phyloP scores from a whole-genome alignment of 1,140 invertebrate species.

The Drosophila biarmipes region DNA sequence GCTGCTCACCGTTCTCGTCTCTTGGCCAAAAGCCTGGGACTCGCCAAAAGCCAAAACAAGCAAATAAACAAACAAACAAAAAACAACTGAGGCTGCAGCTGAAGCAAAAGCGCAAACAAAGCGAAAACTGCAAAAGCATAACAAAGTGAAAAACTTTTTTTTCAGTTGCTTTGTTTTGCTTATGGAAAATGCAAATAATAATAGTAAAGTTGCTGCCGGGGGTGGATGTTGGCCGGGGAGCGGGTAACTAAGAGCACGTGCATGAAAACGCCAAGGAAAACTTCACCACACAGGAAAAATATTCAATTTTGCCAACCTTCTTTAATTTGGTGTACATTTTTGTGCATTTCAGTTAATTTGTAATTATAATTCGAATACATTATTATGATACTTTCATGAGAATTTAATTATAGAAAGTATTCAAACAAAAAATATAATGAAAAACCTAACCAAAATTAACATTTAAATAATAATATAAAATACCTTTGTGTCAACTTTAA shows the following conservation, averaged over 20 bases:
- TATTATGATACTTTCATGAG: too few relatives aligned
- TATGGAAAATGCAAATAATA: slow-evolving; percentile 78
- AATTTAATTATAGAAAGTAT: too few relatives aligned
- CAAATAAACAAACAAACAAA: slow-evolving; percentile 50
- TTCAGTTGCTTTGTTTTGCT: slow-evolving; percentile 49
- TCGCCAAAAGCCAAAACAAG: slow-evolving; percentile 46
- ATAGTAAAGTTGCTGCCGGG: slow-evolving; percentile 26
- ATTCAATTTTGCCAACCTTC: too few relatives aligned
- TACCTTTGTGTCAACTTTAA: too few relatives aligned
- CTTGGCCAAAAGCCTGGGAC: slow-evolving; percentile 35
- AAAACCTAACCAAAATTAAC: too few relatives aligned
- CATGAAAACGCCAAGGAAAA: slow-evolving; percentile 32
- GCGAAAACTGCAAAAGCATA: slow-evolving; percentile 42
- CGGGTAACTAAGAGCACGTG: slow-evolving; percentile 56
- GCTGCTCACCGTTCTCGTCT: slow-evolving; percentile 37
- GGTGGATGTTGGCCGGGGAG: slow-evolving; percentile 4
- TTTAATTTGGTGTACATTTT: background rate
- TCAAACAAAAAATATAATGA: too few relatives aligned
- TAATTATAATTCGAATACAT: too few relatives aligned
- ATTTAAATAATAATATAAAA: too few relatives aligned
- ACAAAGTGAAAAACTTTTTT: slow-evolving; percentile 57
- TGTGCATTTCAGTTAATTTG: too few relatives aligned
- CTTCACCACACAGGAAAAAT: slow-evolving; percentile 3
- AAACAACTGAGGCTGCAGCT: slow-evolving; percentile 45
- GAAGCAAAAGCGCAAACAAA: slow-evolving; percentile 55